Evolutionary conservation across 2,113 vertebrate genomes (phyloP).

Genomic region (Axis porcinus): DNA sequence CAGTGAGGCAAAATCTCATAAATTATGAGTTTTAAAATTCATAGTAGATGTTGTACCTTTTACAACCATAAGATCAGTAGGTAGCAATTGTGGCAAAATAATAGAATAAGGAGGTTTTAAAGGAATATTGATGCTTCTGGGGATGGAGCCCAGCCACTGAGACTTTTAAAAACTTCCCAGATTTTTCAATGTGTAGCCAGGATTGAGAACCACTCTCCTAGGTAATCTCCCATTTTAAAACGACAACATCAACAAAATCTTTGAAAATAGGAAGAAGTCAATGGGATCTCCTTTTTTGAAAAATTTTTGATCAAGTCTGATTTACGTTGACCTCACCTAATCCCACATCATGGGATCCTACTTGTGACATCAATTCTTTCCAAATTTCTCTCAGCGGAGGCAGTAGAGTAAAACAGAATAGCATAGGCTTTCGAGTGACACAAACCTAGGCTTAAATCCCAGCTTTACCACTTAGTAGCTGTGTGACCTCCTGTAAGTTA

Average conservation of each 20-base stretch:
- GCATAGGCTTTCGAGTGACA: not conserved
- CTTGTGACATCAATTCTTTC: not conserved
- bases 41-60: not conserved
- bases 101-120: not conserved
- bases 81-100: not conserved
- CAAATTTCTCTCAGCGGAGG: not conserved
- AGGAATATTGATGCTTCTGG: not conserved
- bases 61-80: not conserved
- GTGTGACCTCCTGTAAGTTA: not conserved
- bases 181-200: not conserved
- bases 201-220: not conserved
- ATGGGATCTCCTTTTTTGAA: conserved; percentile 9
- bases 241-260: not conserved
- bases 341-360: not conserved
- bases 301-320: conserved; percentile 7
- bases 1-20: conserved; percentile 19
- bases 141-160: not conserved
- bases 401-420: not conserved
- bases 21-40: conserved; percentile 6
- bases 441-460: not conserved
- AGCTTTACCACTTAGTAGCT: not conserved
- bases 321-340: not conserved
- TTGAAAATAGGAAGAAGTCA: not conserved
- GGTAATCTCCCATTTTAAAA: not conserved
- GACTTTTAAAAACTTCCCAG: not conserved